Conservation (phyloP, 2,113 vertebrate species). For the Atractosteus spatula region DNA sequence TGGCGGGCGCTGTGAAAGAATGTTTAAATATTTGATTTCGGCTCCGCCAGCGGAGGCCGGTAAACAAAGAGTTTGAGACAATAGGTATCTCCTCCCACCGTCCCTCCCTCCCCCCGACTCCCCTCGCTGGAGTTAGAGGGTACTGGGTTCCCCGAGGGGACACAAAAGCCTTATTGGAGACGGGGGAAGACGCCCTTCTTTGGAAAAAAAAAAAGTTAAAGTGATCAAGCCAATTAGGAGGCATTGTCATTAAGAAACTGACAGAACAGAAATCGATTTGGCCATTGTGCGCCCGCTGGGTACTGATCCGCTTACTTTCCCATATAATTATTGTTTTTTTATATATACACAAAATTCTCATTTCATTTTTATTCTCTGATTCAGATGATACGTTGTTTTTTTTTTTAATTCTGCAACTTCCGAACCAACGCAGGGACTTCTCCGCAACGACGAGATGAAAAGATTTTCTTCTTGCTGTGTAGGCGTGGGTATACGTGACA, state of each 20-base stretch:
- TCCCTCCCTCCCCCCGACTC: not conserved
- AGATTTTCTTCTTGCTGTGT: too few species aligned
- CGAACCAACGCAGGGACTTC: too few species aligned
- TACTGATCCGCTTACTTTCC: not conserved
- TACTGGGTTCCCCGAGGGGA: not conserved
- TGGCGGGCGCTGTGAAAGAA: conserved; percentile 1
- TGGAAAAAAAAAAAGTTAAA: conserved; percentile 15
- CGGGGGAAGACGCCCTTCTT: not conserved
- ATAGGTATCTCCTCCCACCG: not conserved
- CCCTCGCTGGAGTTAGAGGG: not conserved
- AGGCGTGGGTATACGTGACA: too few species aligned
- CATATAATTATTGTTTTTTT: too few species aligned
- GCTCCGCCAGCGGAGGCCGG: not conserved
- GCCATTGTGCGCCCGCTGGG: conserved; percentile 6
- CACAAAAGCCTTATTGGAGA: not conserved
- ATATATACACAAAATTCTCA: too few species aligned
- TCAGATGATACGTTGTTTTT: too few species aligned
- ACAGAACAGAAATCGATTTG: not conserved
- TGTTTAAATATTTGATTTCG: conserved; percentile 18
- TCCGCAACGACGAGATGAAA: too few species aligned
- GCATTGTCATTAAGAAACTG: not conserved
- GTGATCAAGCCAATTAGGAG: conserved; percentile 14
- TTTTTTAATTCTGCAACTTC: too few species aligned
- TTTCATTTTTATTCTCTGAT: too few species aligned
- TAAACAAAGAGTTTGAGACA: not conserved